These are phyloP conservation scores for Nothocercus julius DNA, from an alignment of 2,113 vertebrate species.

Conservation along the genomic window DNA sequence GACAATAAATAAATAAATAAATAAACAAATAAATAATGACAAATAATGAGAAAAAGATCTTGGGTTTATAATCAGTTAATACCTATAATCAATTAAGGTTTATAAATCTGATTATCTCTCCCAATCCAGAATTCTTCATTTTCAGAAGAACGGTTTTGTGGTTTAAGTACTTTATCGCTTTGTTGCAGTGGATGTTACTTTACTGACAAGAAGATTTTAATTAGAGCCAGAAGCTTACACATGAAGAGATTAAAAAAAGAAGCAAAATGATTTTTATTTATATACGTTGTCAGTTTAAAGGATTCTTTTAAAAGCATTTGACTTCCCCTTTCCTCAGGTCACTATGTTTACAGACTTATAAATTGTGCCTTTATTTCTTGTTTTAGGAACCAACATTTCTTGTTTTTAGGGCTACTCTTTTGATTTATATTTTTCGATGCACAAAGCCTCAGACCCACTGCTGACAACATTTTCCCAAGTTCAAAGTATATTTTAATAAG, in stretches of 20 bases:
- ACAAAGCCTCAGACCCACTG: background rate
- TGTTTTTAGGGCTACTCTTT: background rate
- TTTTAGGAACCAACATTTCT: background rate
- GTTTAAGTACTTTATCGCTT: constrained; percentile 19
- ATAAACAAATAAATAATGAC: background rate
- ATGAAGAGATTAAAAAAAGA: background rate
- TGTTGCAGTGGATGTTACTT: background rate
- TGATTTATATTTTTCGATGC: background rate
- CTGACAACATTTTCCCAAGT: background rate
- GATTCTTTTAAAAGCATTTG: background rate
- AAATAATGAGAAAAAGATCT: background rate
- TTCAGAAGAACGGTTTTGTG: background rate
- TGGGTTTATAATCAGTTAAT: background rate
- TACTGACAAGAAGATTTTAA: background rate
- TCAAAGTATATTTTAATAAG: constrained; percentile 31
- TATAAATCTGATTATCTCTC: background rate
- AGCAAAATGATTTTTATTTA: background rate
- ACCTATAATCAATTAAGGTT: background rate
- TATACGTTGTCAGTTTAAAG: background rate
- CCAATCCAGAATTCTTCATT: background rate
- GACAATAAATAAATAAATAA: background rate
- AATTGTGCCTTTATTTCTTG: background rate
- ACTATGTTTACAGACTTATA: background rate
- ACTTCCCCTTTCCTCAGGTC: background rate
- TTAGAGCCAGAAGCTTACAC: constrained; percentile 13